Conservation (phyloP, 2,797 vertebrate genomes). For the Gorsachius magnificus region DNA sequence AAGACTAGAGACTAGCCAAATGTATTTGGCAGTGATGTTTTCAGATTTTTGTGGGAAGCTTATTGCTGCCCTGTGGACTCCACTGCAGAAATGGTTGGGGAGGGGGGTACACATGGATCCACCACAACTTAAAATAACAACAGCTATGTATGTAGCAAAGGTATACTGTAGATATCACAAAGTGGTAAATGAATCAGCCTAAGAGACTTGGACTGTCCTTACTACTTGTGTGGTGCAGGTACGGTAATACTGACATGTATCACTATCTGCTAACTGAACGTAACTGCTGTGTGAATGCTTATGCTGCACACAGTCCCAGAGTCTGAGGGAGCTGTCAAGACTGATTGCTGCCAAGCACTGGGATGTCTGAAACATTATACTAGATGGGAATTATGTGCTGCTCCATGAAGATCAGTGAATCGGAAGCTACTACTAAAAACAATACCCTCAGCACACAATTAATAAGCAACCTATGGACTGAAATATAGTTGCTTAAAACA, state of each 20-base stretch:
- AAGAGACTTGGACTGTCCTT: background rate
- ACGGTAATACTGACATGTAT: background rate
- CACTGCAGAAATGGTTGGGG: background rate
- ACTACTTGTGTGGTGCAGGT: background rate
- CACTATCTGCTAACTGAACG: background rate
- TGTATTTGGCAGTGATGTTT: background rate
- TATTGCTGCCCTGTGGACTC: background rate
- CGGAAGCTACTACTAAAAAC: background rate
- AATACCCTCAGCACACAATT: background rate
- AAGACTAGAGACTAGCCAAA: background rate
- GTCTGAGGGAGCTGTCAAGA: background rate
- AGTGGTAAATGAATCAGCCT: background rate
- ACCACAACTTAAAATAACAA: background rate
- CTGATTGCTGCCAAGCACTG: background rate
- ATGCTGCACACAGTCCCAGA: background rate
- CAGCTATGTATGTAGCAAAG: background rate
- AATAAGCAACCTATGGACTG: background rate
- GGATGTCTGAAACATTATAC: background rate
- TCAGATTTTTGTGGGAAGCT: background rate
- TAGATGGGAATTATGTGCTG: background rate
- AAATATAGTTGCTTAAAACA: background rate
- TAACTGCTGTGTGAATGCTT: background rate
- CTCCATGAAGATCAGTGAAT: background rate
- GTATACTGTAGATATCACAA: background rate
- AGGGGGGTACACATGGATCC: rapidly evolving